Conservation (phyloP, 2,113 vertebrate species). For the Pao palembangensis region DNA sequence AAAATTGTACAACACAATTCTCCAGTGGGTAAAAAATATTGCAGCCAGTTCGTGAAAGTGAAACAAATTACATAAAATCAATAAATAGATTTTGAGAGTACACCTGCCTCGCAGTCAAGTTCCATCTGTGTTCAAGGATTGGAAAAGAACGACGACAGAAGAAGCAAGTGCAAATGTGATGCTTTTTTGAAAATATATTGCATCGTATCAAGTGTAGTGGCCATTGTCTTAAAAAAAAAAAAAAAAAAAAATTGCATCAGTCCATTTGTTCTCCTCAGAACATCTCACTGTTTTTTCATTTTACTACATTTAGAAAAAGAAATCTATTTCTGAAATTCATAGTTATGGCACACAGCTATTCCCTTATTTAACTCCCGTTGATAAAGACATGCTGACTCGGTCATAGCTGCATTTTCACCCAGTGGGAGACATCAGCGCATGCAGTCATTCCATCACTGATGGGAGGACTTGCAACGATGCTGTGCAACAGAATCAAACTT, state of each 20-base stretch:
- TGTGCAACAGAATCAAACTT: conserved; percentile 35
- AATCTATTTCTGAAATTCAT: background rate
- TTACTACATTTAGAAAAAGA: too few relatives aligned
- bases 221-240: too few relatives aligned
- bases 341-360: background rate
- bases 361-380: background rate
- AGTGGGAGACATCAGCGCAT: conserved; percentile 25
- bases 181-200: background rate
- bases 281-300: too few relatives aligned
- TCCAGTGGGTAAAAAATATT: too few relatives aligned
- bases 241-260: too few relatives aligned
- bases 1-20: too few relatives aligned
- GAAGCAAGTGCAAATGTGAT: background rate
- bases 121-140: too few relatives aligned
- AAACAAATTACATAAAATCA: too few relatives aligned
- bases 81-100: too few relatives aligned
- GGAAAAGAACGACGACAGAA: background rate
- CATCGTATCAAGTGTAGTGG: background rate
- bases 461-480: conserved; percentile 22
- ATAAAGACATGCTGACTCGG: conserved; percentile 32
- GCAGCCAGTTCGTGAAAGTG: too few relatives aligned
- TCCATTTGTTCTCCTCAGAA: too few relatives aligned
- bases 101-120: too few relatives aligned
- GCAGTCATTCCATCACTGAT: conserved; percentile 44
- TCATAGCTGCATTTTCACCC: conserved; percentile 25